Conservation (phyloP, 1,140 invertebrate genomes). For the Orchestia grillus region DNA sequence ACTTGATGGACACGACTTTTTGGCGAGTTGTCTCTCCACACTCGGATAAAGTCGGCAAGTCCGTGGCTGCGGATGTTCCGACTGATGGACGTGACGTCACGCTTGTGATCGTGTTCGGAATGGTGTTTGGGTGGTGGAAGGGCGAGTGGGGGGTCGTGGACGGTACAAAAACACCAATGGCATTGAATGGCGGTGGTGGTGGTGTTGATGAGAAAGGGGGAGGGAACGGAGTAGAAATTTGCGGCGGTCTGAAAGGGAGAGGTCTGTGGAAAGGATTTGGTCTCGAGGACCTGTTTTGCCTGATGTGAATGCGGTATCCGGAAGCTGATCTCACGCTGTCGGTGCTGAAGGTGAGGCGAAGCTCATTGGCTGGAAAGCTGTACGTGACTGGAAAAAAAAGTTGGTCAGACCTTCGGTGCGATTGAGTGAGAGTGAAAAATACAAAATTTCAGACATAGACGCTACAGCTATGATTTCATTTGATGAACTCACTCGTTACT, state of each 20-base stretch:
- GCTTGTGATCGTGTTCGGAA: neutral
- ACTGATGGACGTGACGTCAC: neutral
- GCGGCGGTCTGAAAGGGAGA: neutral
- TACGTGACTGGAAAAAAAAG: slow-evolving; percentile 1
- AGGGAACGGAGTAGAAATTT: neutral
- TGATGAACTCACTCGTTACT: neutral
- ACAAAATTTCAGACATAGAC: neutral
- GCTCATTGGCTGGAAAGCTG: slow-evolving; percentile 11
- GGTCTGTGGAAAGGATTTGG: neutral
- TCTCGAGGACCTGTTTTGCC: neutral
- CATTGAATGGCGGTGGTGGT: neutral
- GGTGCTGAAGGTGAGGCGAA: neutral
- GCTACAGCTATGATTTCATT: neutral
- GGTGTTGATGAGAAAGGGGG: neutral
- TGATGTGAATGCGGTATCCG: neutral
- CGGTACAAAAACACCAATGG: neutral
- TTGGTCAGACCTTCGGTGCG: neutral
- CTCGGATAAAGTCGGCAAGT: neutral
- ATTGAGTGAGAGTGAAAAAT: neutral
- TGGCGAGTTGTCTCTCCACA: neutral
- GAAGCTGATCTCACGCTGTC: neutral
- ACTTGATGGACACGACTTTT: slow-evolving; percentile 1
- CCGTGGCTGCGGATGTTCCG: neutral
- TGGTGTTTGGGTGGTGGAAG: neutral
- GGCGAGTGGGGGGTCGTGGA: neutral